Evolutionary conservation across 2,113 vertebrate genomes (phyloP).

Genomic region (Phalacrocorax carbo): DNA sequence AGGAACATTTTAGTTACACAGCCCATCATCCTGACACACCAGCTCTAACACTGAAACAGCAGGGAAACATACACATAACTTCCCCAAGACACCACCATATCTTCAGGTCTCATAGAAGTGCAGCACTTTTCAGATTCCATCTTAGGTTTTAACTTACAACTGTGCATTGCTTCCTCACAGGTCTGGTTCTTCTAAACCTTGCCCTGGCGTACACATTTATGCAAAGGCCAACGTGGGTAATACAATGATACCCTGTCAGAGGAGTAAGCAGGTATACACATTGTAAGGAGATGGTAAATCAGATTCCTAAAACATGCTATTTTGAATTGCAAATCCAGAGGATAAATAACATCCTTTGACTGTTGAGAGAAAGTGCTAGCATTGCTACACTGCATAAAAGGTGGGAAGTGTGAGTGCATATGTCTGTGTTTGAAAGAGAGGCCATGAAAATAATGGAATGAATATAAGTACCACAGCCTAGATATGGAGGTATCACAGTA

Average conservation of each 20-base stretch:
- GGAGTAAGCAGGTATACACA: background rate
- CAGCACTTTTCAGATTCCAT: background rate
- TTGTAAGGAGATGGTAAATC: background rate
- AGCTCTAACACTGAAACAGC: background rate
- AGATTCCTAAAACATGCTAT: background rate
- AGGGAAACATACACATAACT: background rate
- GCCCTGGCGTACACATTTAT: rapidly evolving
- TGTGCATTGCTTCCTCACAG: background rate
- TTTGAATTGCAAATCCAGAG: background rate
- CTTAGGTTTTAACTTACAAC: background rate
- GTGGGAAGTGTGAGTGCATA: background rate
- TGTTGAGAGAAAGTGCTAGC: background rate
- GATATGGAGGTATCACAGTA: background rate
- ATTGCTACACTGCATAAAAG: background rate
- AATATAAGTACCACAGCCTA: background rate
- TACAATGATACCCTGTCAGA: background rate
- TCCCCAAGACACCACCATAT: rapidly evolving
- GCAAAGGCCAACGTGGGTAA: background rate
- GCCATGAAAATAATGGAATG: background rate
- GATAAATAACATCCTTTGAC: background rate
- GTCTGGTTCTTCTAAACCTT: background rate
- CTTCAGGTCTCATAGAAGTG: background rate
- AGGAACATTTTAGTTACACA: background rate
- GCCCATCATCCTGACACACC: background rate
- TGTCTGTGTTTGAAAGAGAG: background rate